Conservation (phyloP, 2,797 vertebrate species). For the Ibycter americanus region DNA sequence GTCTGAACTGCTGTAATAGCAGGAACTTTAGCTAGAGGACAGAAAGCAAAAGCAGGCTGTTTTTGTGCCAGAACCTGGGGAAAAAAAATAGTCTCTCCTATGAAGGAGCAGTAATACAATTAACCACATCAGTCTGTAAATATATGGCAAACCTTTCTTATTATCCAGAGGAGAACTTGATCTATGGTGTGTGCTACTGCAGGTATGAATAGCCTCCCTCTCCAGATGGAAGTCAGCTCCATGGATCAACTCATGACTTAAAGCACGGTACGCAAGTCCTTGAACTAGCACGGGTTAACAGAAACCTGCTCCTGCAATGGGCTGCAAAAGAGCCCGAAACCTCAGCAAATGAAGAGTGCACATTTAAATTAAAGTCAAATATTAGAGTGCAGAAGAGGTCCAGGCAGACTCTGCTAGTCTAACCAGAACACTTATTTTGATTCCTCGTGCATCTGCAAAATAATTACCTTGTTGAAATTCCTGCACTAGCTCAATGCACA, state of each 20-base stretch:
- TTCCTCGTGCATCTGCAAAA: conserved; percentile 40
- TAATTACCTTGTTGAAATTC: conserved; percentile 5
- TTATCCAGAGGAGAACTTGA: neutral
- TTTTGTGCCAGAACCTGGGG: neutral
- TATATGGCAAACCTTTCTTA: neutral
- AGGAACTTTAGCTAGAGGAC: neutral
- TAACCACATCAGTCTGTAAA: neutral
- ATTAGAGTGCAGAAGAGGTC: neutral
- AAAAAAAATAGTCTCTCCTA: neutral
- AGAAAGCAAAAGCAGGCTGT: neutral
- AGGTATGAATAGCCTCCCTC: neutral
- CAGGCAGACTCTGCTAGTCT: neutral
- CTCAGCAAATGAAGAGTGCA: neutral
- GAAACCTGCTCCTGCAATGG: neutral
- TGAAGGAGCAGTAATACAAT: neutral
- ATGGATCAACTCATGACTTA: neutral
- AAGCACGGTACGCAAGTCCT: neutral
- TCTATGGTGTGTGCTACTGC: neutral
- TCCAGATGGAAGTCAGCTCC: neutral
- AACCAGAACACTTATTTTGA: conserved; percentile 52
- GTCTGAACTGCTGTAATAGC: neutral
- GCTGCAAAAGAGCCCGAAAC: neutral
- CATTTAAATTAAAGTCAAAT: conserved; percentile 66
- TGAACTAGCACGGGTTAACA: neutral
- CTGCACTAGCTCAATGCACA: neutral